Evolutionary conservation across 2,888 invertebrate genomes (phyloP).

Genomic region (Plebejus anna): DNA sequence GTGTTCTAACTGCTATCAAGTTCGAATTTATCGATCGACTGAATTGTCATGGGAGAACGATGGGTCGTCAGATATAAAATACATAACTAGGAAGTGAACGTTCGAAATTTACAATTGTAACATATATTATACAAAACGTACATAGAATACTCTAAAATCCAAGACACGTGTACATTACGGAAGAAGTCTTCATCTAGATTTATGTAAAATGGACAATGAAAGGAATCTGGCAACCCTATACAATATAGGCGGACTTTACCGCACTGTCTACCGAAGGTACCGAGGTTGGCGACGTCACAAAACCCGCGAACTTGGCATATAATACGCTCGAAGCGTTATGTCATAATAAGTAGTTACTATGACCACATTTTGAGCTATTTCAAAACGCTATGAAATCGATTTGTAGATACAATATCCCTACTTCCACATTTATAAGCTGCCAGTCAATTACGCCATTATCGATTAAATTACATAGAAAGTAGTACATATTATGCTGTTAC

Average conservation of each 20-base stretch:
- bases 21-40: not conserved
- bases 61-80: slow-evolving; percentile 25
- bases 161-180: slow-evolving; percentile 19
- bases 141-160: not conserved
- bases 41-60: slow-evolving; percentile 22
- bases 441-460: not conserved
- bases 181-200: slow-evolving; percentile 17
- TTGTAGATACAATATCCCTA: not conserved
- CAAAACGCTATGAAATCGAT: not conserved
- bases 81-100: not conserved
- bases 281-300: not conserved
- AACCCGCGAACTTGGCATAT: not conserved
- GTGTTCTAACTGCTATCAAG: not conserved
- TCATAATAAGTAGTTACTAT: not conserved
- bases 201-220: slow-evolving; percentile 11
- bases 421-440: not conserved
- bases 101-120: slow-evolving; percentile 24
- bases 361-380: not conserved
- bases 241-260: slow-evolving; percentile 24
- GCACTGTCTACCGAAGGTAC: slow-evolving; percentile 7
- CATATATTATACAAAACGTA: slow-evolving; percentile 18
- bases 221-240: slow-evolving; percentile 25
- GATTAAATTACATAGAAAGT: not conserved
- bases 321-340: not conserved
- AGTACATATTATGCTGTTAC: not conserved